Base-by-base conservation (phyloP, 2,113 vertebrate species). In the Callionymus lyra region DNA sequence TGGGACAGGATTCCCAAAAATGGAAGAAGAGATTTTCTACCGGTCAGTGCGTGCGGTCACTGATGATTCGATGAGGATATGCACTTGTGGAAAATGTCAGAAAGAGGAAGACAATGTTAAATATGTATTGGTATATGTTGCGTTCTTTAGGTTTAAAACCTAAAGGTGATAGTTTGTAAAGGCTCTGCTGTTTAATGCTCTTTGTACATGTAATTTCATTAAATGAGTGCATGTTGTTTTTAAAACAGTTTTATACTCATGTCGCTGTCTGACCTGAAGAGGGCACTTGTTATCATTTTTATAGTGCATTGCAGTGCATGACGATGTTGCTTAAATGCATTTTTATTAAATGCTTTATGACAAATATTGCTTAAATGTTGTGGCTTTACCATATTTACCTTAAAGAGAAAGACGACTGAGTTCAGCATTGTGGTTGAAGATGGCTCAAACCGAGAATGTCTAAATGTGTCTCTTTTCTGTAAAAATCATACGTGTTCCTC, bases 281-380 rank as follows among this genome's bases (percentile, higher is more conserved):
- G 56, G 78, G 88, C 85, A 85, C 84, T 91, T 88, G 84, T 90
- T 82, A 81, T 92, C 74, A 88, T 84, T 91, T 92, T 87, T 92
- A 89, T 88, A 89, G 82, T 85, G 87, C 87, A 87, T 85, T 79
- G 86, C 87, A 79, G 81, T 93, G 94, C 91, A 96, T 94, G 93
- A 67, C 70, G 67, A 71, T 73, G 75, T 89, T 85, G 88, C 85
- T 89, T 87, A 77, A 66, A 84, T 88, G 88, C 87, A 90, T 92
- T 91, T n/a, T 91, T 87, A 90, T 90, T 81, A 90, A 93, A 92
- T 91, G 87, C 88, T 85, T 66, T 89, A 82, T 60, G 16, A 52
- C 83, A 82, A 75, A 82, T 79, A 81, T 90, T 81, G 72, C 82
- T 90, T 82, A 72, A 80, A 82, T 85, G 81, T 92, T 85, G 89